Conservation (phyloP, 1,140 invertebrate species). For the Mya arenaria region DNA sequence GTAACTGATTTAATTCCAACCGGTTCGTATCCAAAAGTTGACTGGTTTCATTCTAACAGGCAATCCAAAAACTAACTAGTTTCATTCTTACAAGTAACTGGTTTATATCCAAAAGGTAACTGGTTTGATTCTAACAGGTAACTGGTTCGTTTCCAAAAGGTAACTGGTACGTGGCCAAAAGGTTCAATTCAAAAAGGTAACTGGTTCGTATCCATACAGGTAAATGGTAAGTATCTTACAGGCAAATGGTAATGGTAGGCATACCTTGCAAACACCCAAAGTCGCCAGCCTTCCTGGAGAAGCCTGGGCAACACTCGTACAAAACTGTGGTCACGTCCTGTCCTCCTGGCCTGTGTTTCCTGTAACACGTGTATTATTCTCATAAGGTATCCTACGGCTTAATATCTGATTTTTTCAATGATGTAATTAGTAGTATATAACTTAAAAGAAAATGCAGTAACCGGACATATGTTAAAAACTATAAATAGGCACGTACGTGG, state of each 20-base stretch:
- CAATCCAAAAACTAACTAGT: no score
- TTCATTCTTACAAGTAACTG: no score
- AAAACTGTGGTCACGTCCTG: background rate
- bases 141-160: no score
- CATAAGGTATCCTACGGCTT: background rate
- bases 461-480: background rate
- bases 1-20: no score
- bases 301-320: conserved; percentile 51
- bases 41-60: no score
- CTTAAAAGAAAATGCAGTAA: no score
- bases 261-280: conserved; percentile 42
- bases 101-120: no score
- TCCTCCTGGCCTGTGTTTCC: background rate
- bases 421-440: background rate
- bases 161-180: background rate
- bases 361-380: background rate
- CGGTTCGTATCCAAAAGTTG: no score
- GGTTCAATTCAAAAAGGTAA: no score
- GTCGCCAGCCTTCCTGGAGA: background rate
- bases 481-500: conserved; percentile 25
- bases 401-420: background rate
- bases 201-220: no score
- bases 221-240: background rate
- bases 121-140: no score
- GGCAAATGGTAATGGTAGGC: no score